phyloP scores from a whole-genome alignment of 2,797 vertebrate species.

The Clamator glandarius region DNA sequence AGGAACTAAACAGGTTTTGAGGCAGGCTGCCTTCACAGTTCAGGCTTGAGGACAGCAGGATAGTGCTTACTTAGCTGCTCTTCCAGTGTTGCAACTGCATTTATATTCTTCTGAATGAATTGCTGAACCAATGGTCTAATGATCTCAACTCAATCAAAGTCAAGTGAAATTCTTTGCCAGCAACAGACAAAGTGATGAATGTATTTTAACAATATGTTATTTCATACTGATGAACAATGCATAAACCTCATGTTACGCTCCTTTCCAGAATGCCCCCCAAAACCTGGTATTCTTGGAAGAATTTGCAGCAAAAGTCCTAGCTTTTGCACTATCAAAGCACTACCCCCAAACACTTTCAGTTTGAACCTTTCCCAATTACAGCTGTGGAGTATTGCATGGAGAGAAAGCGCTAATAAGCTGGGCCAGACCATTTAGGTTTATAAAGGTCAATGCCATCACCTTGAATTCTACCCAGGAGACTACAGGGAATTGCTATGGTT shows the following conservation, averaged over 20 bases:
- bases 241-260: background rate
- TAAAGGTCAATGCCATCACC: slow-evolving; percentile 48
- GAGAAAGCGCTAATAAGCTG: background rate
- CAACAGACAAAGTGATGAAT: background rate
- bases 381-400: background rate
- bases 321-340: background rate
- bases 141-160: background rate
- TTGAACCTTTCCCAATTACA: background rate
- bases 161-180: background rate
- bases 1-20: background rate
- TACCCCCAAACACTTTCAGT: background rate
- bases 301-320: background rate
- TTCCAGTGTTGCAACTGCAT: background rate
- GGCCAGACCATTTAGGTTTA: slow-evolving; percentile 9
- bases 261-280: background rate
- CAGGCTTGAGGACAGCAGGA: background rate
- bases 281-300: background rate
- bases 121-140: background rate
- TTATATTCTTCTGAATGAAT: background rate
- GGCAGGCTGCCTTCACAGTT: background rate
- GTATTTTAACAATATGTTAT: background rate
- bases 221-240: background rate
- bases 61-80: background rate
- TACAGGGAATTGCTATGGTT: slow-evolving; percentile 5
- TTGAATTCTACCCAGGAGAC: slow-evolving; percentile 32